Evolutionary conservation across 2,888 invertebrate species (phyloP), one percentile per base, ranked within the genome.

Genomic region (Philonicus albiceps): DNA sequence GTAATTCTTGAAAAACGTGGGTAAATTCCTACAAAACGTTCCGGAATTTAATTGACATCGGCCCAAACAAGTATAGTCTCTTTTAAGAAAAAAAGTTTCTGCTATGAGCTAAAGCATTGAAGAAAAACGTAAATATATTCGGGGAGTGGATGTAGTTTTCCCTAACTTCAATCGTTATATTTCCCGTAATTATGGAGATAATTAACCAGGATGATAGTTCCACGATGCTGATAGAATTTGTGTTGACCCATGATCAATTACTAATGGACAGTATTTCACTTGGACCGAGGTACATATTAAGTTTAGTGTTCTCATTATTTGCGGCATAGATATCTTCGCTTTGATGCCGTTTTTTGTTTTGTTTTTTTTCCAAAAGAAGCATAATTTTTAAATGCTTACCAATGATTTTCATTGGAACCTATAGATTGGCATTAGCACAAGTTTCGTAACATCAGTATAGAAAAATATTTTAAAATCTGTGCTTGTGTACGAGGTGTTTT

Each of bases 11-110:
- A 64, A 64, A 55, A 64, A 64, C 27, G 64, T 22, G 64, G 64
- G 27, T 64, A 27, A 64, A 64, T 37, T 31, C 40, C 40, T n/a
- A 1, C 19, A 76, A 76, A 76, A 76, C 76, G 22, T 22, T 76
- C 40, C 8, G 76, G 76, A 76, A 76, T 76, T 76, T 76, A 76
- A 76, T 76, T 76, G 76, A 76, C 13, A 43, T 76, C 22, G 76
- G 76, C n/a, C 5, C 34, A 43, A 37, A 6, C 76, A 19, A 34
- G 40, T 34, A 22, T 13, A 76, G 19, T n/a, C 16, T 76, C 19
- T 76, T 37, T 37, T 37, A 22, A n/a, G 22, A 11, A 76, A 40
- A n/a, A 37, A 76, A 40, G 40, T 76, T 22, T 22, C 19, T 76
- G 76, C 13, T 4, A 2, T 22, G 40, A 34, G 8, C 11, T 76